A percentile compares a stretch with the other conserved stretches of the same genome.
These are phyloP conservation scores for Macrobrachium nipponense DNA, from an alignment of 1,140 invertebrate species.

Conservation along the genomic window DNA sequence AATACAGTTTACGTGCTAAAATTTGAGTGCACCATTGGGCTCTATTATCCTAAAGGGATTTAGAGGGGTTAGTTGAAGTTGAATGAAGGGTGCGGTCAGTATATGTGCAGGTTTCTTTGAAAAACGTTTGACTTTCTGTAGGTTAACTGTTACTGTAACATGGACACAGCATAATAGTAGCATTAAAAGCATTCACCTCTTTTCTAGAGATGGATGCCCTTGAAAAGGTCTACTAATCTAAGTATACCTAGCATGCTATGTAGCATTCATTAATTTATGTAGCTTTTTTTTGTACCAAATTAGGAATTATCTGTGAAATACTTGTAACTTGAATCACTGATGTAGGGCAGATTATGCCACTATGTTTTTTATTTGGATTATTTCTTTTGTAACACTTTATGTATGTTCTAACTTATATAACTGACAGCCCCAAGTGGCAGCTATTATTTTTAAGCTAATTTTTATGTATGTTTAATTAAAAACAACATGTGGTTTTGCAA, in stretches of 20 bases:
- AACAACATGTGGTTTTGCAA: constrained; percentile 27
- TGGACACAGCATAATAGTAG: constrained; percentile 7
- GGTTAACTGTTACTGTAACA: not conserved
- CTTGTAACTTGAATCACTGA: not conserved
- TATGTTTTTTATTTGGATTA: not conserved
- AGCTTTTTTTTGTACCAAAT: not conserved
- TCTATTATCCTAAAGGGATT: too few relatives aligned
- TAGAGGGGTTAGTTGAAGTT: too few relatives aligned
- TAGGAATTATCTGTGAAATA: not conserved
- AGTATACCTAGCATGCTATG: too few relatives aligned
- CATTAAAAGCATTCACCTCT: not conserved
- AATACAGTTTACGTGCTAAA: too few relatives aligned
- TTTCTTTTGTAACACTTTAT: not conserved
- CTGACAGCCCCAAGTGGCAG: constrained; percentile 46
- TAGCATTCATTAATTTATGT: not conserved
- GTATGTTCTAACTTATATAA: constrained; percentile 30
- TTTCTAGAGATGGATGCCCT: not conserved
- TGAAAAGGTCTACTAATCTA: too few relatives aligned
- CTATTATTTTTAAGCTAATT: constrained; percentile 45
- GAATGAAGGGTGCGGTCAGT: constrained; percentile 6
- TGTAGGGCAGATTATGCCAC: not conserved
- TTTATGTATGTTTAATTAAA: constrained; percentile 24
- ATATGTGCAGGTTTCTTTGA: constrained; percentile 10
- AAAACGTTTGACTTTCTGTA: not conserved
- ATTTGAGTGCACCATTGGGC: too few relatives aligned